Conservation (phyloP, 2,113 vertebrate species). For the Aptenodytes patagonicus region DNA sequence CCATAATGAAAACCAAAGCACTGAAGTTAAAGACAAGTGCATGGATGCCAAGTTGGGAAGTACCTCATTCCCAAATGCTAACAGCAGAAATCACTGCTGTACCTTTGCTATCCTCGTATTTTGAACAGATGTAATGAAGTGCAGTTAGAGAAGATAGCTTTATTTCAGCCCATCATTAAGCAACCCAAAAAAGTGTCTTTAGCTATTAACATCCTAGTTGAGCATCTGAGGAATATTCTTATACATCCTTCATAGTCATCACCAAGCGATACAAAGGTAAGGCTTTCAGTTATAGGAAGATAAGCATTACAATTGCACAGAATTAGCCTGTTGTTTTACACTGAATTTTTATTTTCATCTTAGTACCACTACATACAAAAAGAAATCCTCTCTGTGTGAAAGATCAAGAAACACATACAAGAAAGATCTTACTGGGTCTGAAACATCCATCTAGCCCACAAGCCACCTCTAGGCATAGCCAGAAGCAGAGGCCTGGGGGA, state of each 20-base stretch:
- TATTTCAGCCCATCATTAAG: neutral
- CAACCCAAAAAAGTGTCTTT: neutral
- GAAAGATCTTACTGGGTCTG: neutral
- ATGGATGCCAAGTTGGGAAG: neutral
- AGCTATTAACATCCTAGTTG: neutral
- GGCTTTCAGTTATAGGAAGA: neutral
- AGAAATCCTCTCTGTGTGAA: neutral
- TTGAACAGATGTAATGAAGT: neutral
- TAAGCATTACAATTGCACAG: neutral
- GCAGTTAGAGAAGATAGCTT: neutral
- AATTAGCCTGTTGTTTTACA: neutral
- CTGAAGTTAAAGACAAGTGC: neutral
- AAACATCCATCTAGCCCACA: neutral
- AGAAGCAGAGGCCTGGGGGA: neutral
- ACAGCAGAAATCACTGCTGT: neutral
- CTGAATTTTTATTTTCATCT: neutral
- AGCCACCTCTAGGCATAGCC: neutral
- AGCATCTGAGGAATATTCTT: neutral
- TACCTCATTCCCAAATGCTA: neutral
- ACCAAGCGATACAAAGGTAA: rapidly evolving
- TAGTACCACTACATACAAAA: neutral
- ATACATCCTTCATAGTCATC: neutral
- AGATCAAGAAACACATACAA: neutral
- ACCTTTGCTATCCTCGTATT: neutral
- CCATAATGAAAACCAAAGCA: neutral